Percentiles rank a stretch among this genome's conserved stretches.
Evolutionary conservation across 1,140 invertebrate genomes (phyloP).

Genomic region (Batillaria attramentaria): DNA sequence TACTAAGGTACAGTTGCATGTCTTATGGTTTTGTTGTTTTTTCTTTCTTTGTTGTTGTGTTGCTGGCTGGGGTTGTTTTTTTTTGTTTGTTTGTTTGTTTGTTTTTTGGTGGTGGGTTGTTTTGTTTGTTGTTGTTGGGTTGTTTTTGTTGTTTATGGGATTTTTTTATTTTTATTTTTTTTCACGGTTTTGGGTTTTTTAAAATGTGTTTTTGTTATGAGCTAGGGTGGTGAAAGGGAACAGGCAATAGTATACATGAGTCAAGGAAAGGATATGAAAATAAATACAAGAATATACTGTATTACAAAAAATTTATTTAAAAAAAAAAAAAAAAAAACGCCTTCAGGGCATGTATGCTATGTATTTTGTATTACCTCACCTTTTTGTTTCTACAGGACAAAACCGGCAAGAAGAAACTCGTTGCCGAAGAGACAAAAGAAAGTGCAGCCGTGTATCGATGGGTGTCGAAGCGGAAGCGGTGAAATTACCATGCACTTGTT

Average conservation of each 20-base stretch:
- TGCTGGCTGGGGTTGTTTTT: not conserved
- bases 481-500: slow-evolving; percentile 19
- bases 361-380: too few relatives aligned
- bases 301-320: too few relatives aligned
- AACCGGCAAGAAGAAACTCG: slow-evolving; percentile 75
- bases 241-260: too few relatives aligned
- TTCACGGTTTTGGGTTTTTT: too few relatives aligned
- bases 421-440: slow-evolving; percentile 79
- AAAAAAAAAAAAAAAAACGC: too few relatives aligned
- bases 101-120: not conserved
- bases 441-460: slow-evolving; percentile 88
- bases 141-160: slow-evolving; percentile 25
- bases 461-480: slow-evolving; percentile 85
- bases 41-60: not conserved
- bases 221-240: too few relatives aligned
- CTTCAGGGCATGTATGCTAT: too few relatives aligned
- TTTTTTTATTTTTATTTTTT: slow-evolving; percentile 15
- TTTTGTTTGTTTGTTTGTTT: not conserved
- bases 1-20: slow-evolving; percentile 41
- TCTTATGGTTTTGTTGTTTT: not conserved
- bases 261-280: too few relatives aligned
- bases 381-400: slow-evolving; percentile 73
- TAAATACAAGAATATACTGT: too few relatives aligned
- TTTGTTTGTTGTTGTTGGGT: not conserved
- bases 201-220: too few relatives aligned